Base-by-base conservation (phyloP, 2,888 invertebrate genomes). In the Oscheius sp. region DNA sequence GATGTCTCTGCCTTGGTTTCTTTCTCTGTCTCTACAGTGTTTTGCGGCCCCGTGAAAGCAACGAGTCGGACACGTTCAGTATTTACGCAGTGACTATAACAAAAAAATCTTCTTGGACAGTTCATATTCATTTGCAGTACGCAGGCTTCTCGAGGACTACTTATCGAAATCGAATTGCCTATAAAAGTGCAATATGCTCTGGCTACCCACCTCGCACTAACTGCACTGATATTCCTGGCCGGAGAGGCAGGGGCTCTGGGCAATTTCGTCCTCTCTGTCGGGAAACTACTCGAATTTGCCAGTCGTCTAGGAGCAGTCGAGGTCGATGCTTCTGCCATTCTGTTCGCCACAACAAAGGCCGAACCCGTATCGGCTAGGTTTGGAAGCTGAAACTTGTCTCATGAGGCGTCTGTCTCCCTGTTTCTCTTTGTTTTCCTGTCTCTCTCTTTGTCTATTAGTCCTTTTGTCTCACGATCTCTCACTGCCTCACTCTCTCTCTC, bases 311-410 rank as follows among this genome's bases (percentile, higher is more conserved):
- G 74, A 11, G 79, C 76, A 57, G 62, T 53, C 60, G 70, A 21
- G 37, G 58, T 51, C 7, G 76, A 63, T 11, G 57, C 51, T 32
- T 76, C 76, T 0, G 78, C 80, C 33, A 80, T 79, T 33, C 79
- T 76, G 55, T 82, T 82, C 2, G 79, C 78, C 57, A 79, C 74
- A n/a, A 82, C 76, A 10, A 78, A 53, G 0, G 78, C 74, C 0
- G 75, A 53, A 33, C 57, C 59, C 10, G 51, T 57, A 50, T 74
- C 82, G 1, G 73, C 47, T 0, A 80, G 73, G 47, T 78, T 77
- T 0, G 82, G 80, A 2, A 82, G 75, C 77, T 80, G 75, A 70
- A 66, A 21, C 35, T 42, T 21, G 21, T 21, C 21, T 21, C 21
- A 21, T 21, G 21, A 21, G 21, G 21, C 21, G 21, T 21, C 21